Evolutionary conservation across 2,888 invertebrate species (phyloP).

Genomic region (Morpho helenor): DNA sequence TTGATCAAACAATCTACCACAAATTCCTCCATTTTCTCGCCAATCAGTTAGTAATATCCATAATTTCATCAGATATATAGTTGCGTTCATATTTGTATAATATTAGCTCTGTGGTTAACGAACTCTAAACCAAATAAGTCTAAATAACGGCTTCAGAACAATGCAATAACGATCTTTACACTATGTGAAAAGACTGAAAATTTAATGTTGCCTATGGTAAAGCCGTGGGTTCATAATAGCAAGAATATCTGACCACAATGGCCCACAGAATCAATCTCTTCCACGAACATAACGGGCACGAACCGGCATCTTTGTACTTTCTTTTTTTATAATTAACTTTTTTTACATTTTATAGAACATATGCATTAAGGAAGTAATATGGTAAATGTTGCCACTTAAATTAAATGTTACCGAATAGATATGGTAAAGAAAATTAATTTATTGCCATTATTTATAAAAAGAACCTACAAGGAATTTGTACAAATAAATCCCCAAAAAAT

Average conservation of each 20-base stretch:
- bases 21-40: slow-evolving; percentile 14
- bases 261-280: slow-evolving; percentile 58
- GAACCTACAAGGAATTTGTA: no score
- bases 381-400: slow-evolving; percentile 2
- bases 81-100: slow-evolving; percentile 20
- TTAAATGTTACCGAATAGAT: background rate
- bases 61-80: slow-evolving; percentile 19
- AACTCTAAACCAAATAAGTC: slow-evolving; percentile 6
- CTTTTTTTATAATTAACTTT: slow-evolving; percentile 62
- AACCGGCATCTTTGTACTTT: slow-evolving; percentile 44
- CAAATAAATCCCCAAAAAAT: no score
- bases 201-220: background rate
- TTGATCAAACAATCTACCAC: background rate
- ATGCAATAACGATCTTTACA: slow-evolving; percentile 6
- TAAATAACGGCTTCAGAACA: slow-evolving; percentile 4
- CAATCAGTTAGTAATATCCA: slow-evolving; percentile 7
- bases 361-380: slow-evolving; percentile 12
- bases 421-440: background rate
- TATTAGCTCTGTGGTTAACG: slow-evolving; percentile 23
- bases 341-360: slow-evolving; percentile 30
- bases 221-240: slow-evolving; percentile 16
- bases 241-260: slow-evolving; percentile 24
- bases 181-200: slow-evolving; percentile 12
- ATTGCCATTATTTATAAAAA: no score
- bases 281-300: slow-evolving; percentile 48